A percentile compares a stretch with the other conserved stretches of the same genome.
phyloP scores from a whole-genome alignment of 2,113 vertebrate genomes.

The Phycodurus eques region DNA sequence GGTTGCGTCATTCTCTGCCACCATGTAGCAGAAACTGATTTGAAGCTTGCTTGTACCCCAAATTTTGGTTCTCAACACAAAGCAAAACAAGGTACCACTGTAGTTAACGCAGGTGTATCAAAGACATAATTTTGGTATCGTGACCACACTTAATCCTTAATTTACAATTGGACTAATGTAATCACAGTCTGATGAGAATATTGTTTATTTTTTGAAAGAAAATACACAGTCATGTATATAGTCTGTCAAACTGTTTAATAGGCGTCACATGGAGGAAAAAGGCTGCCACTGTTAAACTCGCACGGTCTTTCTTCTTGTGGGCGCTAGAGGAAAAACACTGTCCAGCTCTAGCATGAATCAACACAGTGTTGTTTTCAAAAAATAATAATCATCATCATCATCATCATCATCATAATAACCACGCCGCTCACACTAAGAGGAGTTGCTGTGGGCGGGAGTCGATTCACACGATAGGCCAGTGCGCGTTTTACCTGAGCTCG shows the following conservation, averaged over 20 bases:
- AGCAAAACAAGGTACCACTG: too few species aligned
- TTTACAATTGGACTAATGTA: too few species aligned
- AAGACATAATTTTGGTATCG: slow-evolving; percentile 1
- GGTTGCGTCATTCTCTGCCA: too few species aligned
- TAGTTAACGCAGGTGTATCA: too few species aligned
- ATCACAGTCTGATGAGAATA: too few species aligned
- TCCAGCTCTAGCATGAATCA: slow-evolving; percentile 25
- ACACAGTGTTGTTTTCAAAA: slow-evolving; percentile 45
- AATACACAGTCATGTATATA: background rate
- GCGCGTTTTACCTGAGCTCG: slow-evolving; percentile 70
- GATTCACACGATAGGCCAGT: slow-evolving; percentile 31
- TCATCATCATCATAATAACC: slow-evolving; percentile 14
- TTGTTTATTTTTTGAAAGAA: background rate
- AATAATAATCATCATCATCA: slow-evolving; percentile 34
- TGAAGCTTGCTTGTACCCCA: too few species aligned
- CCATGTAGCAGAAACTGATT: too few species aligned
- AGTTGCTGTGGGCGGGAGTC: slow-evolving; percentile 18
- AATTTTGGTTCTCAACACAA: too few species aligned
- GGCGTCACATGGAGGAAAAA: slow-evolving; percentile 62
- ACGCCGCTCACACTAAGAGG: slow-evolving; percentile 34
- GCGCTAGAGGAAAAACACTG: slow-evolving; percentile 27
- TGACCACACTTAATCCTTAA: background rate
- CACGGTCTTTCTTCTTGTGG: slow-evolving; percentile 29
- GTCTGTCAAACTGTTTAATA: slow-evolving; percentile 71
- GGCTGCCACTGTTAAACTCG: slow-evolving; percentile 55